phyloP scores from a whole-genome alignment of 2,113 vertebrate genomes.

The Crotophaga sulcirostris region DNA sequence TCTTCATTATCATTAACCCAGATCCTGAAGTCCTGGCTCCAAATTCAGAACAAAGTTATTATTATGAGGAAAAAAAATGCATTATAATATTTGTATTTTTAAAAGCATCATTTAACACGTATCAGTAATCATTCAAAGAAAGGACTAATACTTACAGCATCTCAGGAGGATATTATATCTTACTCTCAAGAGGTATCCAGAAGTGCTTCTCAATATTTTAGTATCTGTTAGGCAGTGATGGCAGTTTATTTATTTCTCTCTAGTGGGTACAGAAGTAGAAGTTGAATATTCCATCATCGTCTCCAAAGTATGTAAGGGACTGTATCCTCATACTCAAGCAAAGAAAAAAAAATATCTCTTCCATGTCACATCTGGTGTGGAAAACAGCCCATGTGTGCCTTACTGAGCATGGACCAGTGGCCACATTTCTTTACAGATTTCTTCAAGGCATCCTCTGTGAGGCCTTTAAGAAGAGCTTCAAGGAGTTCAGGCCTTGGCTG shows the following conservation, averaged over 20 bases:
- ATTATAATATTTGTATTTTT: conserved; percentile 36
- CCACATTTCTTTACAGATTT: not conserved
- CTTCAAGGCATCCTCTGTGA: not conserved
- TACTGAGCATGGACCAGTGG: not conserved
- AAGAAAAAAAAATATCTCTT: not conserved
- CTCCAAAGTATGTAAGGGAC: not conserved
- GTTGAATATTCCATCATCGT: conserved; percentile 29
- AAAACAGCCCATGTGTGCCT: not conserved
- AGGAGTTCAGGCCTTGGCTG: not conserved
- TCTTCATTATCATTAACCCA: not conserved
- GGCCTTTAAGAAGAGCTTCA: not conserved
- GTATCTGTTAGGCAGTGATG: conserved; percentile 59
- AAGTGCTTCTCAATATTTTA: conserved; percentile 63
- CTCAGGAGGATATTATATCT: conserved; percentile 1
- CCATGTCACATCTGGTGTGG: not conserved
- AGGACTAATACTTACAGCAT: not conserved
- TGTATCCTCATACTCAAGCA: not conserved
- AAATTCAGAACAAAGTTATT: not conserved
- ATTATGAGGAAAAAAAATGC: not conserved
- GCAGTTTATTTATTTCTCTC: conserved; percentile 53
- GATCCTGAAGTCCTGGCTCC: not conserved
- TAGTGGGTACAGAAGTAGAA: conserved; percentile 3
- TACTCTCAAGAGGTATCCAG: conserved; percentile 47
- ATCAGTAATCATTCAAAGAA: conserved; percentile 32
- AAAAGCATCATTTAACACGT: conserved; percentile 16